Percentiles rank a stretch among this genome's conserved stretches.
These are phyloP conservation scores for Caenorhabditis afra DNA, from an alignment of 2,888 invertebrate species.

Conservation along the genomic window DNA sequence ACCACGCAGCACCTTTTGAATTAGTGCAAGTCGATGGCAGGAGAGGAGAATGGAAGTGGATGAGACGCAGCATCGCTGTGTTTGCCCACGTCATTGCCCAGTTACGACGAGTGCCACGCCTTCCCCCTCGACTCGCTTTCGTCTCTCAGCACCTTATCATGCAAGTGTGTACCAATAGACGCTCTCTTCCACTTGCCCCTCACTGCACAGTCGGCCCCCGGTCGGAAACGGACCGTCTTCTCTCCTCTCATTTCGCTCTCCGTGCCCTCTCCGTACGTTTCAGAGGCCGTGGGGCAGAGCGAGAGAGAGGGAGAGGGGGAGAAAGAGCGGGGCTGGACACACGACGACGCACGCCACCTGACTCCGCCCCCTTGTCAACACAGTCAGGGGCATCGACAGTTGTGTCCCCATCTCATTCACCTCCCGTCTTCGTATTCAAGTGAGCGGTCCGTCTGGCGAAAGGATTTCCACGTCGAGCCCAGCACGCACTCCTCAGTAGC, in stretches of 20 bases:
- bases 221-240: background rate
- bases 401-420: conserved; percentile 36
- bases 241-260: conserved; percentile 41
- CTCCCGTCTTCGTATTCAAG: conserved; percentile 26
- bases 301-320: background rate
- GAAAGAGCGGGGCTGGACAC: conserved; percentile 15
- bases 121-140: conserved; percentile 1
- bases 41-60: conserved; percentile 21
- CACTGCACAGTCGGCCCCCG: background rate
- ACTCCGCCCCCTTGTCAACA: conserved; percentile 49
- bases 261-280: conserved; percentile 8
- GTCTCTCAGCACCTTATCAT: conserved; percentile 13
- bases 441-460: conserved; percentile 39
- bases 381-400: conserved; percentile 34
- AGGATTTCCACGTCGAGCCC: conserved; percentile 50
- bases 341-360: conserved; percentile 38
- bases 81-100: conserved; percentile 50
- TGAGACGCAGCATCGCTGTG: conserved; percentile 20
- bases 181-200: background rate
- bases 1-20: conserved; percentile 26
- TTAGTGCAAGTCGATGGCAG: conserved; percentile 36
- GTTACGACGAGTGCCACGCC: conserved; percentile 34
- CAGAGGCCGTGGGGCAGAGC: background rate
- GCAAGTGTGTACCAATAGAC: conserved; percentile 31
- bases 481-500: conserved; percentile 24